Conservation (phyloP, 2,113 vertebrate species). For the Chloropsis cyanopogon region DNA sequence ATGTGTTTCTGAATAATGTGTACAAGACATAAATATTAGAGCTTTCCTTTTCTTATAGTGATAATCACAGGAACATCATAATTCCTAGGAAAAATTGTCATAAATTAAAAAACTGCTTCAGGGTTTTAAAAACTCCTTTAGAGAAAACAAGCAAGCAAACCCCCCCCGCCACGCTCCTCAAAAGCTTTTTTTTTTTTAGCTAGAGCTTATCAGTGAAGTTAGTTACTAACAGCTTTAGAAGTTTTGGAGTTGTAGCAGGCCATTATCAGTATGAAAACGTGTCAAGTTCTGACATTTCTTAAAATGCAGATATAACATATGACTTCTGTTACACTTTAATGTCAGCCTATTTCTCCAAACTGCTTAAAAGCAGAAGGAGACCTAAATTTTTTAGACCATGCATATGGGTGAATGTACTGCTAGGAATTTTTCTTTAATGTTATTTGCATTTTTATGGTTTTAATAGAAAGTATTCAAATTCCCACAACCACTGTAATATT, state of each 20-base stretch:
- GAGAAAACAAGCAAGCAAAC: neutral
- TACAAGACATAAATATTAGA: neutral
- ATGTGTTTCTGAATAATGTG: neutral
- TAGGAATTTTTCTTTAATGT: neutral
- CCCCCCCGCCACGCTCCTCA: fast-evolving
- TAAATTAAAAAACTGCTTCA: neutral
- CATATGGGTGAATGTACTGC: neutral
- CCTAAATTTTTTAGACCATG: neutral
- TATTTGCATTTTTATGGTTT: neutral
- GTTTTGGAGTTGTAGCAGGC: neutral
- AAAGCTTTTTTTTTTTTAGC: neutral
- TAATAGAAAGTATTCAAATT: neutral
- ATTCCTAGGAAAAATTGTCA: neutral
- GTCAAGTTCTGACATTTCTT: neutral
- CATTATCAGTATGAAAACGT: neutral
- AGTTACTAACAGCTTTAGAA: neutral
- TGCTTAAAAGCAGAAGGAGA: neutral
- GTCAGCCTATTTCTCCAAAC: neutral
- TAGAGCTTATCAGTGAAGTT: neutral
- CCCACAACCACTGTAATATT: neutral
- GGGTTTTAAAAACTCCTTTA: neutral
- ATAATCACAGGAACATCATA: neutral
- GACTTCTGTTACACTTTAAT: neutral
- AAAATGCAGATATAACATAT: neutral
- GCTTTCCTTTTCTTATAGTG: neutral